A percentile compares a stretch with the other conserved stretches of the same genome.
These are phyloP conservation scores for Tetragonula carbonaria DNA, from an alignment of 2,888 invertebrate genomes.

Conservation along the genomic window DNA sequence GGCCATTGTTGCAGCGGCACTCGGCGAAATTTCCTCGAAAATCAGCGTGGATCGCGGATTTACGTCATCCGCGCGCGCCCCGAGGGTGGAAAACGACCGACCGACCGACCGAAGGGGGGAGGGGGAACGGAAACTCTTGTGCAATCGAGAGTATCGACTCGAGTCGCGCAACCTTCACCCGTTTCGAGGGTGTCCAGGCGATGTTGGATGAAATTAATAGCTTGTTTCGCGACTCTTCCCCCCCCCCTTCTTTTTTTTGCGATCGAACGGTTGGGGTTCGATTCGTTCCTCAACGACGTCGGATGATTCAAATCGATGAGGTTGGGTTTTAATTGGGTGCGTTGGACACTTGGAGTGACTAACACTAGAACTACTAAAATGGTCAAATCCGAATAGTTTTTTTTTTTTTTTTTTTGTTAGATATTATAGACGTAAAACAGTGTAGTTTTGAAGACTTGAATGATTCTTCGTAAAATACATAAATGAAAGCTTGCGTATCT, in stretches of 20 bases:
- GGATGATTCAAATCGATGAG: too few relatives aligned
- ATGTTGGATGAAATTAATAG: neutral
- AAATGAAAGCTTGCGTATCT: too few relatives aligned
- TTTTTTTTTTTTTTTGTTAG: too few relatives aligned
- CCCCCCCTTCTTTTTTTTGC: neutral
- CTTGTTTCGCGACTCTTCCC: neutral
- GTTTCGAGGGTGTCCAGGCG: neutral
- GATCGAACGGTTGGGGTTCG: too few relatives aligned
- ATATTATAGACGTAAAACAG: too few relatives aligned
- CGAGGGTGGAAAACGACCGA: neutral
- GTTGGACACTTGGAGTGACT: too few relatives aligned
- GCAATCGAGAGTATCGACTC: slow-evolving; percentile 2
- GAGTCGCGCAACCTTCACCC: slow-evolving; percentile 25
- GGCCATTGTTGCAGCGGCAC: slow-evolving; percentile 60
- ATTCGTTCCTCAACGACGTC: too few relatives aligned
- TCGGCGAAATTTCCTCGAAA: slow-evolving; percentile 65
- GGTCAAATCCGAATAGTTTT: too few relatives aligned
- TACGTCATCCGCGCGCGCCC: slow-evolving; percentile 45
- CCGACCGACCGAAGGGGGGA: neutral
- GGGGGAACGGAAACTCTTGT: neutral
- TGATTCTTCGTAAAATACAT: too few relatives aligned
- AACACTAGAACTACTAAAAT: too few relatives aligned
- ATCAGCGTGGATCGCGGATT: slow-evolving; percentile 61
- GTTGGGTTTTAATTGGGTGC: too few relatives aligned
- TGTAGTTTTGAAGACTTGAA: too few relatives aligned